A percentile compares a stretch with the other conserved stretches of the same genome.
phyloP scores from a whole-genome alignment of 2,888 invertebrate genomes.

The Eristalinus aeneus region DNA sequence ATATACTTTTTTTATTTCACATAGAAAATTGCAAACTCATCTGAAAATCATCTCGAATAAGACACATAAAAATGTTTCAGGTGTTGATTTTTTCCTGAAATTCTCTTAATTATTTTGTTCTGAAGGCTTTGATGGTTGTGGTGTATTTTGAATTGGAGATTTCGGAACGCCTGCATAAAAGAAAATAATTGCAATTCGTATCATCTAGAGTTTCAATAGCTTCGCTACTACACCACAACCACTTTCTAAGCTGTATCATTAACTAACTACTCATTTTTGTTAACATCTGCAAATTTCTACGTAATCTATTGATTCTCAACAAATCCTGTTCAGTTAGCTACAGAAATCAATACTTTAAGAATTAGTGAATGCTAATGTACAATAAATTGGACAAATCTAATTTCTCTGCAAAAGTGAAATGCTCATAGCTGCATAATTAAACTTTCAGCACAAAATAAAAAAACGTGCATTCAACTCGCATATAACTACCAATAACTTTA shows the following conservation, averaged over 20 bases:
- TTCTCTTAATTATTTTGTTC: slow-evolving; percentile 23
- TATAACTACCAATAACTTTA: not conserved
- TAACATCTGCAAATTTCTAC: slow-evolving; percentile 10
- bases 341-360: not conserved
- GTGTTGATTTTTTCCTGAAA: not conserved
- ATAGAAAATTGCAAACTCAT: slow-evolving; percentile 8
- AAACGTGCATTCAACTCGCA: not conserved
- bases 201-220: slow-evolving; percentile 11
- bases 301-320: slow-evolving; percentile 7
- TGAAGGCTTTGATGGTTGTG: slow-evolving; percentile 36
- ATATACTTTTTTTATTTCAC: slow-evolving; percentile 27
- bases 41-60: slow-evolving; percentile 21
- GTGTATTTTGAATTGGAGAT: slow-evolving; percentile 30
- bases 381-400: not conserved
- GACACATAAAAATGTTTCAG: slow-evolving; percentile 2
- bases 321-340: not conserved
- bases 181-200: slow-evolving; percentile 47
- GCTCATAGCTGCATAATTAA: not conserved
- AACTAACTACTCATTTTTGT: slow-evolving; percentile 21
- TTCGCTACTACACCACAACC: slow-evolving; percentile 53
- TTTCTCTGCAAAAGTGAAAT: not conserved
- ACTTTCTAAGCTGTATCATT: slow-evolving; percentile 17
- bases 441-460: not conserved
- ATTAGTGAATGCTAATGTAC: not conserved
- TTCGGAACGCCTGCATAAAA: slow-evolving; percentile 54